Base-by-base conservation (phyloP, 2,113 vertebrate genomes). In the Nipponia nippon region DNA sequence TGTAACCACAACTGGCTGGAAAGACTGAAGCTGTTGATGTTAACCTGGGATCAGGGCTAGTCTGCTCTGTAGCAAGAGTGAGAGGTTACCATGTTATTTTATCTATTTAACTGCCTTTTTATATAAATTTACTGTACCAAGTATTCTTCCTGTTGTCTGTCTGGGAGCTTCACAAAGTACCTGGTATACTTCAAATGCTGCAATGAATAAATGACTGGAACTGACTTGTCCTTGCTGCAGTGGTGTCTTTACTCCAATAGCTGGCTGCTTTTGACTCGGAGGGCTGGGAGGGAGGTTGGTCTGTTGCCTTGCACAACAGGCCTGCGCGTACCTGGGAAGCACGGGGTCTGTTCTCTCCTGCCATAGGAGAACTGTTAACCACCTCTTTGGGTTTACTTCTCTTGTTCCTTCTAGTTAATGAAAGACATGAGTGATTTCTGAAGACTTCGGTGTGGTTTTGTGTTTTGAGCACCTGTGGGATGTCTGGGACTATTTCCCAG, bases 201-300 rank as follows among this genome's bases (percentile, higher is more conserved):
- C 66, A 44, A 38, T 47, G 11, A 96, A 96, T 96, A 96, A 97
- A 97, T 75, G 7, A n/a, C 55, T 79, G 61, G 44, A 87, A 72
- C 21, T 50, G 26, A 79, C 27, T 65, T 73, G 53, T 65, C 75
- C 20, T 38, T 87, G 62, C 44, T 76, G 40, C 34, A 30, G 58
- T 76, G 42, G 20, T 89, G 56, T 59, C 59, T 49, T 76, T 42
- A 34, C 21, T 87, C 62, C 34, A 7, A 5, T 23, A 46, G 12
- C 8, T 32, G 61, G 30, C 34, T 67, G 16, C 14, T 58, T 55
- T 56, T 82, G 59, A 7, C 47, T 65, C 2, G 1, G 46, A 62
- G 65, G 65, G 32, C 52, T 89, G 69, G 55, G 34, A 67, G 52
- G 42, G 42, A 52, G 25, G 8, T 18, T 19, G 13, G 26, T 44